A percentile compares a stretch with the other conserved stretches of the same genome.
These are phyloP conservation scores for Rhizoglyphus robini DNA, from an alignment of 1,140 invertebrate genomes.

Conservation along the genomic window DNA sequence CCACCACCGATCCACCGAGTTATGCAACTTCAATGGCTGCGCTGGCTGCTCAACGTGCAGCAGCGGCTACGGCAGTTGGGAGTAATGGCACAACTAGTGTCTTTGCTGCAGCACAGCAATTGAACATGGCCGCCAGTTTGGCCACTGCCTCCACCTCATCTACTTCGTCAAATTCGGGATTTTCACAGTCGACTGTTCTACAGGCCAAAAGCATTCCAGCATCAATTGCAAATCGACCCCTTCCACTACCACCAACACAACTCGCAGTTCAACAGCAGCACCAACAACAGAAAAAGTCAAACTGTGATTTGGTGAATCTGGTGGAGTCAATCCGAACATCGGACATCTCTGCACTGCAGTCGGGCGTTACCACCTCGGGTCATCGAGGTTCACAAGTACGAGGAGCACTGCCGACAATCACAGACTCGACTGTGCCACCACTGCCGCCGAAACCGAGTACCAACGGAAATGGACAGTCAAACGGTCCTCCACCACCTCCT, in stretches of 20 bases:
- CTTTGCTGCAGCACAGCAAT: too few relatives aligned
- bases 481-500: not conserved
- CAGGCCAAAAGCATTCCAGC: too few relatives aligned
- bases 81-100: not conserved
- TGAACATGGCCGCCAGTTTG: not conserved
- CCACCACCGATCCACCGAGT: slow-evolving; percentile 74
- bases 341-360: slow-evolving; percentile 24
- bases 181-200: too few relatives aligned
- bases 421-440: slow-evolving; percentile 17
- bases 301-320: slow-evolving; percentile 27
- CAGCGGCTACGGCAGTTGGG: slow-evolving; percentile 23
- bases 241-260: too few relatives aligned
- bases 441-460: slow-evolving; percentile 21
- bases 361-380: not conserved
- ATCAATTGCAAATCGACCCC: too few relatives aligned
- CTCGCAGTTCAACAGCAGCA: too few relatives aligned
- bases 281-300: not conserved
- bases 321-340: slow-evolving; percentile 29
- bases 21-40: slow-evolving; percentile 83
- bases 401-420: too few relatives aligned
- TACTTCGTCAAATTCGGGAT: not conserved
- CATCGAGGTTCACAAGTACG: not conserved
- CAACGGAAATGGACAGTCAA: too few relatives aligned
- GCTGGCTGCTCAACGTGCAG: slow-evolving; percentile 50
- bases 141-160: not conserved